Evolutionary conservation across 2,113 vertebrate species (phyloP), one percentile per base, ranked within the genome.

Genomic region (Zosterops hypoxanthus): DNA sequence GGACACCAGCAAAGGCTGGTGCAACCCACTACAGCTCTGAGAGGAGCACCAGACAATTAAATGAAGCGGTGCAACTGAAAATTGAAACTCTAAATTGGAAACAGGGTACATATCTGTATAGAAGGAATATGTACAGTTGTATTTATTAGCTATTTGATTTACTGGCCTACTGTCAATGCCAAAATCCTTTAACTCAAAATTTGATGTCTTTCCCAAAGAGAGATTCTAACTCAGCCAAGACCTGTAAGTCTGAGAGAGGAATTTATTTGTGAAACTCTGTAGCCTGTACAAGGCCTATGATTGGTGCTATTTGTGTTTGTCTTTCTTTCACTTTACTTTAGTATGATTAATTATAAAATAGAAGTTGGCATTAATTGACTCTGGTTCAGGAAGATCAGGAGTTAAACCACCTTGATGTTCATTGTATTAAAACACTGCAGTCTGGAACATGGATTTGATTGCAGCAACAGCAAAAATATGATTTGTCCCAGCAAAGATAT

Each of bases 401-500:
- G 87, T 96, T 97, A 97, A 98, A 89, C 9, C 50, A 59, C 6
- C 25, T 75, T 49, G 12, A 52, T 20, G 18, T 69, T 90, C 85
- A 83, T 41, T 95, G 92, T 94, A 70, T 96, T 97, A 95, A 95
- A 97, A 92, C 83, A 60, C 8, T 81, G 82, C 50, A 94, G 88
- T 77, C 76, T 95, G 80, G 70, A 93, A 56, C 82, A 88, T 13
- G 64, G 92, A 92, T 95, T 81, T 95, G 56, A 97, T 96, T 97
- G 96, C 88, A 95, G 86, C 85, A 96, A 95, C 84, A 94, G 94
- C 91, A 97, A 95, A 96, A 94, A 89, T 85, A 88, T 28, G 47
- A 78, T 82, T 97, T 97, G 94, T 96, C 75, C 81, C 90, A 97
- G 96, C 44, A 95, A 95, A 97, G 92, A 94, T 93, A 94, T 92